phyloP scores from a whole-genome alignment of 2,888 invertebrate genomes.

The Sarcophaga variegata region DNA sequence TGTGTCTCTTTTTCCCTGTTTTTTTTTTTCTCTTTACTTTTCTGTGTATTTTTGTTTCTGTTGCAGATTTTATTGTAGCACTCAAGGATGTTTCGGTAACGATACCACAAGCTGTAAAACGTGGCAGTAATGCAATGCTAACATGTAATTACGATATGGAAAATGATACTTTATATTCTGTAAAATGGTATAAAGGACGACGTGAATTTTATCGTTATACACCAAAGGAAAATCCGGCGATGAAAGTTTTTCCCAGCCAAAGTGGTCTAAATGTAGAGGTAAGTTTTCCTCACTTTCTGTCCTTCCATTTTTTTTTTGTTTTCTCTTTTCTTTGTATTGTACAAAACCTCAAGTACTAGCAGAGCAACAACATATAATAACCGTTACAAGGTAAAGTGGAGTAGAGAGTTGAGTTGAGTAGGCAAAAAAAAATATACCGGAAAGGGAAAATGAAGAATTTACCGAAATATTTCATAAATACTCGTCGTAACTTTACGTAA shows the following conservation, averaged over 20 bases:
- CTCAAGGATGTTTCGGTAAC: conserved; percentile 86
- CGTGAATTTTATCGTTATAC: conserved; percentile 93
- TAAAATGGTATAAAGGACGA: conserved; percentile 93
- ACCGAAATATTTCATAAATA: conserved; percentile 44
- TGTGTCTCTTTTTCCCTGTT: conserved; percentile 1
- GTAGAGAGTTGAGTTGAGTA: neutral
- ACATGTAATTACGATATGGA: conserved; percentile 91
- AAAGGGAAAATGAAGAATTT: conserved; percentile 22
- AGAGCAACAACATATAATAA: too few relatives aligned
- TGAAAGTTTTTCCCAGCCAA: conserved; percentile 86
- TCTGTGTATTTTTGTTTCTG: conserved; percentile 47
- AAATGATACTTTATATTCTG: conserved; percentile 89
- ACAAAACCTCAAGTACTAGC: conserved; percentile 11
- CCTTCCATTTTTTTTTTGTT: neutral
- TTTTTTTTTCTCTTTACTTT: conserved; percentile 15
- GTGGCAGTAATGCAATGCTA: conserved; percentile 86
- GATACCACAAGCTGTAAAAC: conserved; percentile 87
- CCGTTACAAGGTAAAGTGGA: too few relatives aligned
- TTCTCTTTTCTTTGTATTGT: conserved; percentile 4
- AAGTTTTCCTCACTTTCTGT: conserved; percentile 81
- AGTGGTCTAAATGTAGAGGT: conserved; percentile 90
- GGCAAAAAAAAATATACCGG: conserved; percentile 12
- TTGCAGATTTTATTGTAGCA: conserved; percentile 80
- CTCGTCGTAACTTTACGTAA: conserved; percentile 24
- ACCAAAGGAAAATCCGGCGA: conserved; percentile 87